phyloP scores from a whole-genome alignment of 2,113 vertebrate species.

The Hemicordylus capensis region DNA sequence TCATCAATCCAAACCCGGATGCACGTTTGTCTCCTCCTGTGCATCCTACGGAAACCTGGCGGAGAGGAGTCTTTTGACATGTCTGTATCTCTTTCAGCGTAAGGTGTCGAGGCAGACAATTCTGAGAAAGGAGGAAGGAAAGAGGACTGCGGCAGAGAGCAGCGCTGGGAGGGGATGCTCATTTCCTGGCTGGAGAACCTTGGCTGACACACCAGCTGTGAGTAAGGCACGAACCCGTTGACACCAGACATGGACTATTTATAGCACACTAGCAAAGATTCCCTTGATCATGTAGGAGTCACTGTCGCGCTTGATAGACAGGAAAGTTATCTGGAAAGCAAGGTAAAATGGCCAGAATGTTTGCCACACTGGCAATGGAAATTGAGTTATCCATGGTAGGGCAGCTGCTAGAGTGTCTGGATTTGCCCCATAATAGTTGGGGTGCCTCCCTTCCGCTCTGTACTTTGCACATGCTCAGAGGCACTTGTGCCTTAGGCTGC shows the following conservation, averaged over 20 bases:
- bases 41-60: background rate
- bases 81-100: background rate
- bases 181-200: constrained; percentile 49
- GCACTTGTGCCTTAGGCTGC: background rate
- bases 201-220: constrained; percentile 50
- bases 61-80: fast-evolving
- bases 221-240: constrained; percentile 4
- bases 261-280: constrained; percentile 20
- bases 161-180: constrained; percentile 16
- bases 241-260: constrained; percentile 50
- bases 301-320: background rate
- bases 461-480: background rate
- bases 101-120: background rate
- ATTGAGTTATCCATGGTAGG: fast-evolving
- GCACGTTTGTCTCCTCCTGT: background rate
- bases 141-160: background rate
- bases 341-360: background rate
- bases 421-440: too few species aligned
- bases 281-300: background rate
- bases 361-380: background rate
- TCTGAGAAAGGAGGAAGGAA: background rate
- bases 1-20: background rate
- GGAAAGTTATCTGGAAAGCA: background rate
- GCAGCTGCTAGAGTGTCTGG: background rate
- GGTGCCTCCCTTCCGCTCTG: background rate